Evolutionary conservation across 1,140 invertebrate genomes (phyloP).

Genomic region (Drosophila nigromelanica): DNA sequence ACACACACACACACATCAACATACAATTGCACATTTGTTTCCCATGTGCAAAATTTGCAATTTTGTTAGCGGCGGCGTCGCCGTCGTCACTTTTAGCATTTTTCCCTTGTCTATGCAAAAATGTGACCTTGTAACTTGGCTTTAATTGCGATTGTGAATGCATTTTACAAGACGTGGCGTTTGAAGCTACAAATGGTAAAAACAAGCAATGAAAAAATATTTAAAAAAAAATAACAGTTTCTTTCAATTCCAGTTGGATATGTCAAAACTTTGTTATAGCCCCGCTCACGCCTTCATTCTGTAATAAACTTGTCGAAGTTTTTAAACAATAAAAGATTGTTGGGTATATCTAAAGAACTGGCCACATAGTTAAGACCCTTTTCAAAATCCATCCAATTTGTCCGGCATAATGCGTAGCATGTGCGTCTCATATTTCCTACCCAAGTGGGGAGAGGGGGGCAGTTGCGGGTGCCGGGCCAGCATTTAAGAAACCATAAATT

Average conservation of each 20-base stretch:
- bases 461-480: slow-evolving; percentile 5
- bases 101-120: slow-evolving; percentile 62
- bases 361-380: slow-evolving; percentile 45
- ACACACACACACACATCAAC: slow-evolving; percentile 9
- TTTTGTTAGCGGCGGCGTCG: slow-evolving; percentile 68
- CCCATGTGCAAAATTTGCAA: slow-evolving; percentile 74
- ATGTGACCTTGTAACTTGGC: slow-evolving; percentile 73
- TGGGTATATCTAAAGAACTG: slow-evolving; percentile 21
- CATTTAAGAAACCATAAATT: slow-evolving; percentile 82
- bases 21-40: slow-evolving; percentile 41
- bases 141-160: slow-evolving; percentile 72
- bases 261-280: slow-evolving; percentile 20
- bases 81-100: slow-evolving; percentile 55
- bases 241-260: not conserved
- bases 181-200: slow-evolving; percentile 15
- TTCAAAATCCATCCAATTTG: slow-evolving; percentile 61
- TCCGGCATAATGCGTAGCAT: slow-evolving; percentile 36
- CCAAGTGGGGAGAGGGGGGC: not conserved
- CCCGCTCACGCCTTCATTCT: not conserved
- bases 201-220: not conserved
- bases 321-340: slow-evolving; percentile 32
- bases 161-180: slow-evolving; percentile 13
- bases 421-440: slow-evolving; percentile 62
- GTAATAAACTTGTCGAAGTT: slow-evolving; percentile 35
- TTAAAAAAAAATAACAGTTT: not conserved